These are phyloP conservation scores for Nyctibius bracteatus DNA, from an alignment of 2,113 vertebrate genomes.

Conservation along the genomic window DNA sequence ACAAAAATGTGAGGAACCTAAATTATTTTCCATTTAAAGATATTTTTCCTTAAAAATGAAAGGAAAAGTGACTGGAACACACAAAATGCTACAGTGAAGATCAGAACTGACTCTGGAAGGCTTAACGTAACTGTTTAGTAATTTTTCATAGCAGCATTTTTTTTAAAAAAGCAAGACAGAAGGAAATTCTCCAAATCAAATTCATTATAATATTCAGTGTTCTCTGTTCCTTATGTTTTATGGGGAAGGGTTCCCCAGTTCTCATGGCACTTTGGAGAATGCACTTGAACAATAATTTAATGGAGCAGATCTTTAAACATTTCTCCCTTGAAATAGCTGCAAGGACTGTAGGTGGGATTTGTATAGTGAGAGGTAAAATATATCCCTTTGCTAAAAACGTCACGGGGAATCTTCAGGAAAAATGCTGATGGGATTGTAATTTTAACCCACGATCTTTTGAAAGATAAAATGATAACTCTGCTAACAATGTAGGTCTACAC, in stretches of 20 bases:
- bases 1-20: neutral
- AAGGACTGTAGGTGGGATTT: neutral
- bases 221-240: neutral
- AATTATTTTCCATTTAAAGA: neutral
- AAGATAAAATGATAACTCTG: neutral
- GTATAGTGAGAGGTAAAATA: neutral
- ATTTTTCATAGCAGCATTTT: neutral
- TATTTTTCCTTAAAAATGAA: neutral
- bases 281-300: neutral
- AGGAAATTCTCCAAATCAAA: neutral
- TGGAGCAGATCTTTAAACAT: neutral
- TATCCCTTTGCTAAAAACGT: neutral
- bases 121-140: neutral
- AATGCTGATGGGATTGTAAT: neutral
- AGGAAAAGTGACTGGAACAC: neutral
- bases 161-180: neutral
- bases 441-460: neutral
- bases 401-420: neutral
- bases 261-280: neutral
- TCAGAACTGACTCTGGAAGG: neutral
- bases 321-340: neutral
- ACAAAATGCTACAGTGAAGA: neutral
- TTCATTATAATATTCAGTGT: neutral
- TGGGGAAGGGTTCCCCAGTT: neutral
- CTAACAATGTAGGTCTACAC: neutral